Evolutionary conservation across 2,797 vertebrate species (phyloP), one percentile per base, ranked within the genome.

Genomic region (Sitta carolinensis): DNA sequence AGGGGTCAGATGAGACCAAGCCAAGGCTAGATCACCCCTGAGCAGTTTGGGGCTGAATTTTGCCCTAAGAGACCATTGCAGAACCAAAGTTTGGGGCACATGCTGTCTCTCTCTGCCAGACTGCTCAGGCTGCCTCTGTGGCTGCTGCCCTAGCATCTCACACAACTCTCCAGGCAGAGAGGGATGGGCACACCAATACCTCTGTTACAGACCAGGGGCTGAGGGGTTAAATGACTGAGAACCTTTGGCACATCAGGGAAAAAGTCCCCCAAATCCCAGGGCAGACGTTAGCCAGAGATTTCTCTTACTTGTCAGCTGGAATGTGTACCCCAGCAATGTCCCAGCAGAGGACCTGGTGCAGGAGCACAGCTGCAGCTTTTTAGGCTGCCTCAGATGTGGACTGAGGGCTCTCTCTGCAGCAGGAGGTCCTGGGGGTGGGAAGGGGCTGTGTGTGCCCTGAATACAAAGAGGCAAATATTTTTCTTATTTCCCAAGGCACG

Each of bases 301-400:
- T 69, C 22, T 85, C 7, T 42, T n/a, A 23, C 14, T 50, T 73
- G 72, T 51, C 55, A 58, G 15, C 32, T 73, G 43, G n/a, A 36
- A 25, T 40, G 11, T 36, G 25, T 74, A n/a, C n/a, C 27, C 43
- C 5, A 2, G 29, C 1, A 1, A 15, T 4, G 25, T 40, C 25
- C 40, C 80, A n/a, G 43, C n/a, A 42, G 10, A n/a, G 34, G 19
- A 61, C 4, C 57, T 2, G 4, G 17, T 45, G 42, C 52, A 85
- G 50, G 19, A 40, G 14, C 26, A 40, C 20, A 52, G 45, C 45
- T 87, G 78, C 1, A 8, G 54, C 34, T 86, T 67, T 52, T 23
- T 29, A 77, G 69, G 45, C 32, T 78, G 58, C 38, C 17, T 10
- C n/a, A 89, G 51, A 68, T 3, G 4, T 50, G 78, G 67, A 30